These are phyloP conservation scores for Parnassius glacialis DNA, from an alignment of 2,888 invertebrate genomes.

Conservation along the genomic window DNA sequence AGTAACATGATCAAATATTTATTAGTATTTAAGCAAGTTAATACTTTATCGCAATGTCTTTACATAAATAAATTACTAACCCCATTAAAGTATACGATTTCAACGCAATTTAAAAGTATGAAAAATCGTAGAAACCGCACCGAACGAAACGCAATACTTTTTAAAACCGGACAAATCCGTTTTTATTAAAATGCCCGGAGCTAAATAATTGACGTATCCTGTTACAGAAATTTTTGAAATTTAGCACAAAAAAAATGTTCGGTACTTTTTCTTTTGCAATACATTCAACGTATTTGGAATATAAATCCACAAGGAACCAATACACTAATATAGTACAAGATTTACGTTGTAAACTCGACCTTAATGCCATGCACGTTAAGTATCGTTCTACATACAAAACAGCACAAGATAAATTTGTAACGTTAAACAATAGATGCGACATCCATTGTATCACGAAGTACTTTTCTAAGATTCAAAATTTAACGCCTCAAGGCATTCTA, in stretches of 20 bases:
- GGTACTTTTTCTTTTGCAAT: slow-evolving; percentile 24
- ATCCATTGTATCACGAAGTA: slow-evolving; percentile 41
- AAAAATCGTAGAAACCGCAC: slow-evolving; percentile 28
- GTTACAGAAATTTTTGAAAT: slow-evolving; percentile 38
- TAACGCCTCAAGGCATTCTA: slow-evolving; percentile 56
- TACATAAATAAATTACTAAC: slow-evolving; percentile 27
- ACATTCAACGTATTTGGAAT: slow-evolving; percentile 28
- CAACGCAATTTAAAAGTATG: slow-evolving; percentile 36
- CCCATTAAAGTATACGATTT: slow-evolving; percentile 35
- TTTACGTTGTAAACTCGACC: slow-evolving; percentile 2
- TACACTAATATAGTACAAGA: not conserved
- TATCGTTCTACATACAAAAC: not conserved
- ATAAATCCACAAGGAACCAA: slow-evolving; percentile 9
- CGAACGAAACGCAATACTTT: slow-evolving; percentile 32
- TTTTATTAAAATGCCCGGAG: slow-evolving; percentile 29
- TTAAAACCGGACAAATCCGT: slow-evolving; percentile 30
- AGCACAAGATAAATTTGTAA: slow-evolving; percentile 15
- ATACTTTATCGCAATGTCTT: slow-evolving; percentile 18
- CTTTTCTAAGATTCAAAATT: slow-evolving; percentile 55
- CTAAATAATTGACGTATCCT: slow-evolving; percentile 48
- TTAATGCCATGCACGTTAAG: not conserved
- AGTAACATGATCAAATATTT: slow-evolving; percentile 11
- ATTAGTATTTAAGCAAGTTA: slow-evolving; percentile 23
- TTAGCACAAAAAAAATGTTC: slow-evolving; percentile 26
- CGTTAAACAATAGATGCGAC: slow-evolving; percentile 41